Base-by-base conservation (phyloP, 2,797 vertebrate genomes). In the Sebastiscus albofasciatus region DNA sequence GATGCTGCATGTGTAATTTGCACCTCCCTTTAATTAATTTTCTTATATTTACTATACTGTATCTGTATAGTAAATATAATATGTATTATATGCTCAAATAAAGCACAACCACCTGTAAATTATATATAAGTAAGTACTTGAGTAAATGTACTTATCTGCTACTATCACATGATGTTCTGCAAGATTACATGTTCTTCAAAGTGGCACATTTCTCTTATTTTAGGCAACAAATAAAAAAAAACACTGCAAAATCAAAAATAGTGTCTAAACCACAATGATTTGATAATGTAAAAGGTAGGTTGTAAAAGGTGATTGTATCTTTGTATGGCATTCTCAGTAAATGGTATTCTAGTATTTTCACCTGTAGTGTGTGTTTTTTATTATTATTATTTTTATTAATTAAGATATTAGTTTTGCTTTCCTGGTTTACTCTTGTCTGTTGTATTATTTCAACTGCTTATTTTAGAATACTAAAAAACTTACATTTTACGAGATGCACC, bases 391-490 rank as follows among this genome's bases (percentile, higher is more conserved):
- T 16, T 46, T 46, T 20, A 49, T 49, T 9, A 49, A n/a, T 52
- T n/a, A 52, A 20, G n/a, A 52, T n/a, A n/a, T 29, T 59, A 18
- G 27, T 68, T 16, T 54, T n/a, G 8, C 39, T 62, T 14, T 34
- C 8, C 9, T 33, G 2, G 11, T 24, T 10, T 22, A 13, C 14
- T 31, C 16, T 59, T 13, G 26, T 9, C 10, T 14, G 11, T 56
- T 56, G 2, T 20, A 29, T 29, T 24, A 33, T 9, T 33, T 26
- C 12, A 33, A 14, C 20, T 49, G 39, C 22, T 36, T 62, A 64
- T 24, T 12, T 24, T 8, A 16, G 6, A 14, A 14, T n/a, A 26
- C 13, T 14, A 16, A 29, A 4, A 29, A 20, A 3, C 4, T 0
- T 29, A 2, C 6, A n/a, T 58, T 0, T 46, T 72, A 67, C 84